Conservation (phyloP, 2,113 vertebrate species). For the Anser cygnoides region DNA sequence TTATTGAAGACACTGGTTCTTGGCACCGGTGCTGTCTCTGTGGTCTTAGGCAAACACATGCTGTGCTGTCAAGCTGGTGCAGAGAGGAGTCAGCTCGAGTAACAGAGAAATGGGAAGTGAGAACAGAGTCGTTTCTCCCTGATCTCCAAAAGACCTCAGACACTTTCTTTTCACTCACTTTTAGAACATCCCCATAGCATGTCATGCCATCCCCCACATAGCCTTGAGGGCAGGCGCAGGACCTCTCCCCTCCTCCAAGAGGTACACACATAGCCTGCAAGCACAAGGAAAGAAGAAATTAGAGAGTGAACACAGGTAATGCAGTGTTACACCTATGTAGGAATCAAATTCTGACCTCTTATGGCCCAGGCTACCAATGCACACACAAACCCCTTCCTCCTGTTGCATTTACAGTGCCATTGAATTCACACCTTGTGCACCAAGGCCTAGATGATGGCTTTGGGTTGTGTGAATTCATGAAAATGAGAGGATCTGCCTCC, state of each 20-base stretch:
- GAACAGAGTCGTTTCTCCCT: neutral
- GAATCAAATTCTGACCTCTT: neutral
- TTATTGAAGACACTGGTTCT: neutral
- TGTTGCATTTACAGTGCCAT: neutral
- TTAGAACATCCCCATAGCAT: constrained; percentile 85
- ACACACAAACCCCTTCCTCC: neutral
- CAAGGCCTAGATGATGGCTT: neutral
- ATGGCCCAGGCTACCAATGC: neutral
- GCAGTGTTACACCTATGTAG: neutral
- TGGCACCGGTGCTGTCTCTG: neutral
- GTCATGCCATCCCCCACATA: constrained; percentile 83
- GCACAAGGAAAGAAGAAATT: neutral
- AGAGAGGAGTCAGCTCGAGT: neutral
- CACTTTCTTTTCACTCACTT: constrained; percentile 60
- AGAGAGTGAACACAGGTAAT: neutral
- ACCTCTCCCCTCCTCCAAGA: constrained; percentile 69
- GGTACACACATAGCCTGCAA: constrained; percentile 84
- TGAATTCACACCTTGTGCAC: neutral
- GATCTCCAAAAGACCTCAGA: neutral
- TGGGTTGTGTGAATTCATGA: neutral
- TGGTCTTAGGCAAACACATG: neutral
- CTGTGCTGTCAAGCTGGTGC: neutral
- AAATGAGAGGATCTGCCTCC: neutral
- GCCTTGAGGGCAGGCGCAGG: constrained; percentile 82
- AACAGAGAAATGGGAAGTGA: neutral